Percentiles rank a stretch among this genome's conserved stretches.
Evolutionary conservation across 2,888 invertebrate species (phyloP).

Genomic region (Nomada ferruginata): DNA sequence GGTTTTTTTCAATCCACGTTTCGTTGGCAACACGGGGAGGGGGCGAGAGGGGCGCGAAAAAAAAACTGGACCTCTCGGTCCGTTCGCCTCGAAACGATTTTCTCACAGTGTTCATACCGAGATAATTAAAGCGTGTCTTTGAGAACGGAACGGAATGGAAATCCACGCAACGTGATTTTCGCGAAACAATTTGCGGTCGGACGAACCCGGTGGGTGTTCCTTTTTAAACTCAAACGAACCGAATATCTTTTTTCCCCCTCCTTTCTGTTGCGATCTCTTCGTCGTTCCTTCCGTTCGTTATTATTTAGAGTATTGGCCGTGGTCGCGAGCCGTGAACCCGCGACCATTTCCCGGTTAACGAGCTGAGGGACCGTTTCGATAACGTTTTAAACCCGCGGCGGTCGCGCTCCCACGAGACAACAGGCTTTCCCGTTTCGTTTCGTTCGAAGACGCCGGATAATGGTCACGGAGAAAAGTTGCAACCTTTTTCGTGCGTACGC

Average conservation of each 20-base stretch:
- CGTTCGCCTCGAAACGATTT: constrained; percentile 39
- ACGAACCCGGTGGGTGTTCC: constrained; percentile 22
- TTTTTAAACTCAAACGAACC: constrained; percentile 49
- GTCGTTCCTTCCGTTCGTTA: neutral
- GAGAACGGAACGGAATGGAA: constrained; percentile 63
- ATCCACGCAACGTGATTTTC: constrained; percentile 64
- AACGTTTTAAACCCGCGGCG: neutral
- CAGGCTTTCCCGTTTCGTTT: constrained; percentile 2
- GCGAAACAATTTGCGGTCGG: constrained; percentile 66
- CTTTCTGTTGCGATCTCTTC: no score
- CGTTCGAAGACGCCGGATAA: constrained; percentile 5
- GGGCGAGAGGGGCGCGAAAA: neutral
- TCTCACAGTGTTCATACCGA: constrained; percentile 61
- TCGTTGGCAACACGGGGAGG: neutral
- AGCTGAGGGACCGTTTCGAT: constrained; percentile 9
- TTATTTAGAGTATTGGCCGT: constrained; percentile 33
- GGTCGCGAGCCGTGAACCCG: neutral
- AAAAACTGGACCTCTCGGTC: constrained; percentile 18
- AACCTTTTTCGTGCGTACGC: constrained; percentile 28
- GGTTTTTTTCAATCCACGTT: neutral
- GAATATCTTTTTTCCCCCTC: neutral
- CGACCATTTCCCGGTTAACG: constrained; percentile 31
- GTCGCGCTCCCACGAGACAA: constrained; percentile 24
- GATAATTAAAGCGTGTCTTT: constrained; percentile 69
- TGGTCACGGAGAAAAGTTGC: constrained; percentile 16